Percentiles rank a stretch among this genome's conserved stretches.
Evolutionary conservation across 2,113 vertebrate genomes (phyloP).

Genomic region (Phalacrocorax brasilianus): DNA sequence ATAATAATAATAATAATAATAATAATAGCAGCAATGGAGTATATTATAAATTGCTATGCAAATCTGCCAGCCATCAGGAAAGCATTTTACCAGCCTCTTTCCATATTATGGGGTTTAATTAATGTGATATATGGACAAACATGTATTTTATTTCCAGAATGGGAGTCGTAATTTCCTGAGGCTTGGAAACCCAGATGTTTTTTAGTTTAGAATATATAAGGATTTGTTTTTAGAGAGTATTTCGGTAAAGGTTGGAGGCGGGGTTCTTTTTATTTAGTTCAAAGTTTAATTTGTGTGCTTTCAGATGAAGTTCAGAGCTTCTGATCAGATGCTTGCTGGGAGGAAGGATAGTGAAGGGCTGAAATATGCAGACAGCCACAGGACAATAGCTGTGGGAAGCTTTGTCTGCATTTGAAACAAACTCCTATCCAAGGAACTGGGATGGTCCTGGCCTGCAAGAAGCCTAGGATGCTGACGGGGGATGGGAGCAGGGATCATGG

Average conservation of each 20-base stretch:
- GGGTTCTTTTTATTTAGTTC: not conserved
- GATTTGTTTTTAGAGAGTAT: conserved; percentile 4
- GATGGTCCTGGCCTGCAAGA: not conserved
- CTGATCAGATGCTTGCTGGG: not conserved
- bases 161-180: conserved; percentile 70
- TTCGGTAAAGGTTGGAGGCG: not conserved
- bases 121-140: conserved; percentile 38
- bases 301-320: conserved; percentile 38
- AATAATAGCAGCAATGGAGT: not conserved
- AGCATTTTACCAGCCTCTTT: not conserved
- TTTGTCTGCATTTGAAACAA: conserved; percentile 49
- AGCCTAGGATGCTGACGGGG: not conserved
- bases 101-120: conserved; percentile 14
- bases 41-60: not conserved
- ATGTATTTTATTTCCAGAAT: conserved; percentile 46
- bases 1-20: not conserved
- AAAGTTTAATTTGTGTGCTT: conserved; percentile 31
- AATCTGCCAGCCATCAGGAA: not conserved
- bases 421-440: not conserved
- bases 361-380: conserved; percentile 67
- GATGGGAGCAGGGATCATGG: not conserved
- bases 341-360: conserved; percentile 6
- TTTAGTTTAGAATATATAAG: not conserved
- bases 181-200: conserved; percentile 67
- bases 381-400: conserved; percentile 58